These are phyloP conservation scores for Todiramphus saurophagus DNA, from an alignment of 2,113 vertebrate genomes.

Conservation along the genomic window DNA sequence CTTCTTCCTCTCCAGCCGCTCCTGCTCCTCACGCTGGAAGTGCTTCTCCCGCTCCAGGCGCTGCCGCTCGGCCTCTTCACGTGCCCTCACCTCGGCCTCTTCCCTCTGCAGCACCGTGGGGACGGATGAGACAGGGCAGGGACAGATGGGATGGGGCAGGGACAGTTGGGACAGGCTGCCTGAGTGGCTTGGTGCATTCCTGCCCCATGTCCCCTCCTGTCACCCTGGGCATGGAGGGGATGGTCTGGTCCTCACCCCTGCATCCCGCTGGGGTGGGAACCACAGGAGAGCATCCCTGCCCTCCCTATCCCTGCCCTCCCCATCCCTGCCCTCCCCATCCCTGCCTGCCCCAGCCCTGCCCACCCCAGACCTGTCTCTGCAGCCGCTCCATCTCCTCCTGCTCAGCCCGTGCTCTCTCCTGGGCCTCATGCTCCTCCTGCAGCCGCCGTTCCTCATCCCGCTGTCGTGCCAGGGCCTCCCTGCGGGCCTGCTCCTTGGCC, in stretches of 20 bases:
- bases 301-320: neutral
- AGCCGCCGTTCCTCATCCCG: slow-evolving; percentile 76
- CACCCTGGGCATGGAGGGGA: neutral
- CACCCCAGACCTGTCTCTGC: slow-evolving; percentile 85
- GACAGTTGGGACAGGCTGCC: neutral
- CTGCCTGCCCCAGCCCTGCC: neutral
- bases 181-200: neutral
- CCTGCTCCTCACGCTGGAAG: slow-evolving; percentile 96
- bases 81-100: slow-evolving; percentile 85
- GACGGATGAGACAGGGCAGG: neutral
- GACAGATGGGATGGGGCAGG: neutral
- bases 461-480: slow-evolving; percentile 79
- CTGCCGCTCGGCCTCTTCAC: slow-evolving; percentile 88
- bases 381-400: slow-evolving; percentile 87
- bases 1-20: slow-evolving; percentile 94
- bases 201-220: neutral
- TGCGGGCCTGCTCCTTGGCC: slow-evolving; percentile 78
- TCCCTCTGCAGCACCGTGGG: slow-evolving; percentile 78
- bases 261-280: neutral
- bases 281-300: neutral
- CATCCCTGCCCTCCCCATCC: neutral
- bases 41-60: slow-evolving; percentile 94
- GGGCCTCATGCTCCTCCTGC: slow-evolving; percentile 74
- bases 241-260: neutral
- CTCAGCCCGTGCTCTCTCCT: slow-evolving; percentile 80